These are phyloP conservation scores for Bothrops jararaca DNA, from an alignment of 2,113 vertebrate species.

Conservation along the genomic window DNA sequence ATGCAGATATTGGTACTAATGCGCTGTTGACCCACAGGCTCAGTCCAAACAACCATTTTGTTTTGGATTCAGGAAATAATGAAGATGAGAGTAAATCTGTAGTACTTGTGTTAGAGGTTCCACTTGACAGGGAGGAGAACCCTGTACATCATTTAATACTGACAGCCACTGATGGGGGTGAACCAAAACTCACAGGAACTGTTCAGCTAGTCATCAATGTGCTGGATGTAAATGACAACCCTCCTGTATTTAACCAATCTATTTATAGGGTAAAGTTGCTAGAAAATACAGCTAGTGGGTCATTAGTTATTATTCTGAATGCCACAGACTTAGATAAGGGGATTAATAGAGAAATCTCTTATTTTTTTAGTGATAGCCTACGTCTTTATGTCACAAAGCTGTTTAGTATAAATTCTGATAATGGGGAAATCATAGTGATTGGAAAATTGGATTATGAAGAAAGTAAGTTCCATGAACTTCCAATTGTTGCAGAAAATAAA, in stretches of 20 bases:
- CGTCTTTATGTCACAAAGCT: background rate
- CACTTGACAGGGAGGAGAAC: too few relatives aligned
- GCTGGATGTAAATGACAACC: too few relatives aligned
- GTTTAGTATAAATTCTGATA: background rate
- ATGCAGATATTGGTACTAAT: conserved; percentile 70
- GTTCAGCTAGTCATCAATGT: too few relatives aligned
- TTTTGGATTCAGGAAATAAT: conserved; percentile 45
- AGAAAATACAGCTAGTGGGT: background rate
- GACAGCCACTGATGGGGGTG: too few relatives aligned
- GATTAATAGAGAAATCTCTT: background rate
- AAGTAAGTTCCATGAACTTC: background rate
- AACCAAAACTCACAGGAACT: too few relatives aligned
- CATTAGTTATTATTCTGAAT: background rate
- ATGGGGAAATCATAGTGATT: background rate
- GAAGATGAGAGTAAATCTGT: conserved; percentile 49
- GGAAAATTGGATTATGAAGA: background rate
- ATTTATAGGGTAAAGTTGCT: background rate
- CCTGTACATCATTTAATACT: too few relatives aligned
- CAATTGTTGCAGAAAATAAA: background rate
- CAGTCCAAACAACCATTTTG: conserved; percentile 53
- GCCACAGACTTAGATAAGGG: background rate
- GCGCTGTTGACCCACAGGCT: conserved; percentile 71
- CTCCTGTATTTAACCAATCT: too few relatives aligned
- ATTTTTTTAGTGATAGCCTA: background rate
- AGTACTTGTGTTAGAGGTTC: conserved; percentile 27